Evolutionary conservation across 2,888 invertebrate genomes (phyloP).

Genomic region (Drosophila rubida): DNA sequence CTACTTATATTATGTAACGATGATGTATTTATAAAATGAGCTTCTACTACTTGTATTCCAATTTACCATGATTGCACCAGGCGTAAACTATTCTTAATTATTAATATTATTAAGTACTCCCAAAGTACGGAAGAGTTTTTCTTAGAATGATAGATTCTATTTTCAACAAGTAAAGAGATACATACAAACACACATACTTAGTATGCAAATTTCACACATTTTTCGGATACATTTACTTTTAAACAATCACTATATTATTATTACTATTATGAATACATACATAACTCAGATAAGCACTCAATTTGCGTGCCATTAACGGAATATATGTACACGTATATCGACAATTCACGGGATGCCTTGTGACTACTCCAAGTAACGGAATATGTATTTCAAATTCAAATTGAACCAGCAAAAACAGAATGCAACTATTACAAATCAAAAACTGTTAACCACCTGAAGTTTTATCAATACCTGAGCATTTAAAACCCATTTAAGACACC

Average conservation of each 20-base stretch:
- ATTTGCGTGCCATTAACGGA: constrained; percentile 63
- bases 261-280: constrained; percentile 22
- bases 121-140: constrained; percentile 55
- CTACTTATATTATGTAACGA: constrained; percentile 10
- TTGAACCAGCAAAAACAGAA: constrained; percentile 40
- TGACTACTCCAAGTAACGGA: constrained; percentile 42
- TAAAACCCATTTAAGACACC: constrained; percentile 64
- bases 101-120: constrained; percentile 73
- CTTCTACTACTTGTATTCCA: constrained; percentile 66
- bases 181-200: constrained; percentile 2
- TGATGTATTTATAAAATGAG: constrained; percentile 47
- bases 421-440: constrained; percentile 37
- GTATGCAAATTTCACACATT: constrained; percentile 30
- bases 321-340: constrained; percentile 13
- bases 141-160: constrained; percentile 68
- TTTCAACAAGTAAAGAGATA: constrained; percentile 64
- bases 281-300: constrained; percentile 44
- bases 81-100: constrained; percentile 68
- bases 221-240: constrained; percentile 42
- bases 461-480: constrained; percentile 67
- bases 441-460: constrained; percentile 72
- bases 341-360: constrained; percentile 41
- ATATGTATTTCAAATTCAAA: constrained; percentile 8
- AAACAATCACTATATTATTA: constrained; percentile 19
- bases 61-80: constrained; percentile 54